Conservation (phyloP, 2,113 vertebrate genomes). For the Gadus chalcogrammus region DNA sequence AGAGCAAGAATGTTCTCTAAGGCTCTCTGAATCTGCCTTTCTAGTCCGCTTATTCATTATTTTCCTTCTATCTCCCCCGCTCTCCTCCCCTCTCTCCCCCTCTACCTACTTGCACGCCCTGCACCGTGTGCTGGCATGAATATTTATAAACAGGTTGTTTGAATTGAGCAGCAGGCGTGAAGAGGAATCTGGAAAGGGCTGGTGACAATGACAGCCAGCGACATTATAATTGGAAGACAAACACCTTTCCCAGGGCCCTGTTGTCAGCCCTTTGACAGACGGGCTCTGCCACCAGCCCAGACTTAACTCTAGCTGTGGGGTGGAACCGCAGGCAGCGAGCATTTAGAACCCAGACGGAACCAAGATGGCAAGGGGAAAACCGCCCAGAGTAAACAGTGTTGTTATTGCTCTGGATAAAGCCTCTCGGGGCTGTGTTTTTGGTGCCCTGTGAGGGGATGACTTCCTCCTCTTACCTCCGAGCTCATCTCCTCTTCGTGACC, state of each 20-base stretch:
- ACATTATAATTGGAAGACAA: constrained; percentile 3
- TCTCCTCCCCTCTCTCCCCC: too few species aligned
- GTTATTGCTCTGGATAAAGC: too few species aligned
- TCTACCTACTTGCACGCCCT: not conserved
- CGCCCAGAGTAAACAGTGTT: too few species aligned
- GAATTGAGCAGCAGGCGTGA: constrained; percentile 25
- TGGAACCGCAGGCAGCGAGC: too few species aligned
- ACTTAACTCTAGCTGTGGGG: too few species aligned
- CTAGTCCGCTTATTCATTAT: not conserved
- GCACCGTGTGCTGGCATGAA: constrained; percentile 23
- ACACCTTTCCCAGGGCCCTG: not conserved
- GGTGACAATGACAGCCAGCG: not conserved
- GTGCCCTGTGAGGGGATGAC: too few species aligned
- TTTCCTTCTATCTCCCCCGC: too few species aligned
- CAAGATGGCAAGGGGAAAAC: too few species aligned
- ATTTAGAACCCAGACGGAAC: too few species aligned
- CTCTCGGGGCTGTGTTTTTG: too few species aligned
- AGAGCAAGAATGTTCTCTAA: too few species aligned
- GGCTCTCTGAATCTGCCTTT: not conserved
- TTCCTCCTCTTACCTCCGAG: constrained; percentile 56
- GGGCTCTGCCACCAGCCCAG: not conserved
- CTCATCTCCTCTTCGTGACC: constrained; percentile 83
- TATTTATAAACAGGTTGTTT: constrained; percentile 36
- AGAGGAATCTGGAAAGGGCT: constrained; percentile 6
- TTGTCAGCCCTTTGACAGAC: not conserved